Conservation (phyloP, 2,888 invertebrate species). For the Dynastes hyllus region DNA sequence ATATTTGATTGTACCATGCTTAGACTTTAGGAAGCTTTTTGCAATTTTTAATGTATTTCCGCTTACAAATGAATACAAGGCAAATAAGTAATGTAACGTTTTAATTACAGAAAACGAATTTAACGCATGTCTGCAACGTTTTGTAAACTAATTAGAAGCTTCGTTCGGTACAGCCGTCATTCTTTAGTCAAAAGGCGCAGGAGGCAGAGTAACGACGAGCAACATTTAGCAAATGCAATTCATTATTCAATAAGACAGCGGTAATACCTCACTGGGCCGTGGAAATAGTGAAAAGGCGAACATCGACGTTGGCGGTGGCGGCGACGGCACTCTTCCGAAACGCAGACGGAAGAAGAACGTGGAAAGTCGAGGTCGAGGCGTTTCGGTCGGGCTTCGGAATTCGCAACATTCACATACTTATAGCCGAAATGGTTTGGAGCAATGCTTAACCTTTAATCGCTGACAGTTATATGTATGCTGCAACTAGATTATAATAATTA, state of each 20-base stretch:
- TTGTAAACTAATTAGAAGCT: slow-evolving; percentile 33
- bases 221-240: slow-evolving; percentile 63
- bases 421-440: slow-evolving; percentile 40
- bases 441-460: slow-evolving; percentile 26
- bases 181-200: slow-evolving; percentile 28
- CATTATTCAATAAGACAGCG: slow-evolving; percentile 65
- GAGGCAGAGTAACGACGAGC: slow-evolving; percentile 55
- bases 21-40: too few species aligned
- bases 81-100: slow-evolving; percentile 10
- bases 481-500: background rate
- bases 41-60: background rate
- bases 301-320: slow-evolving; percentile 36
- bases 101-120: slow-evolving; percentile 18
- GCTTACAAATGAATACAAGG: background rate
- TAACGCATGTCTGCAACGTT: slow-evolving; percentile 12
- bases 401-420: slow-evolving; percentile 56
- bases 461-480: slow-evolving; percentile 22
- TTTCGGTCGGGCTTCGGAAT: slow-evolving; percentile 51
- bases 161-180: background rate
- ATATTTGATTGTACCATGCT: too few species aligned
- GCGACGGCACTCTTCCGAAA: slow-evolving; percentile 44
- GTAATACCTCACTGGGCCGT: slow-evolving; percentile 62
- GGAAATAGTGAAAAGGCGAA: slow-evolving; percentile 56
- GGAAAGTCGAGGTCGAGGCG: slow-evolving; percentile 47
- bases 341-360: slow-evolving; percentile 31